These are phyloP conservation scores for Hydroisotoma schaefferi DNA, from an alignment of 2,888 invertebrate genomes.

Conservation along the genomic window DNA sequence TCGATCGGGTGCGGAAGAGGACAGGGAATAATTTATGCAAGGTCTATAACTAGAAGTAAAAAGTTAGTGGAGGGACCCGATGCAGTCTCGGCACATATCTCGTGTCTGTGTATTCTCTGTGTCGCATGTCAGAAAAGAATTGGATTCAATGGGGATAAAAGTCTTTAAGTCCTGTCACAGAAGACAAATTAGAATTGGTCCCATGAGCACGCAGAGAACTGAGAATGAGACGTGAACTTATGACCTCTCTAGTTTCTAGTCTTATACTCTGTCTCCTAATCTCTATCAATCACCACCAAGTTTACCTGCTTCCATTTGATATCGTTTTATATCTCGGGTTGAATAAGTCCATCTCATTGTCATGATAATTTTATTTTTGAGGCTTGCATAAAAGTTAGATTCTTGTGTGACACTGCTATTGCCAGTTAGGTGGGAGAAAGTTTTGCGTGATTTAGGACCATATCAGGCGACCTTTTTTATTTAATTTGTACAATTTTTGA, in stretches of 20 bases:
- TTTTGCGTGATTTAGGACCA: too few species aligned
- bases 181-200: slow-evolving; percentile 40
- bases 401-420: too few species aligned
- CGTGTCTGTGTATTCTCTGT: neutral
- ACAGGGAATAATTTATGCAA: slow-evolving; percentile 5
- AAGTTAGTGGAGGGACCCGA: too few species aligned
- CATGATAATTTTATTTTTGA: too few species aligned
- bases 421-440: too few species aligned
- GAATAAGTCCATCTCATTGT: too few species aligned
- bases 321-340: neutral
- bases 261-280: neutral
- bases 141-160: slow-evolving; percentile 6
- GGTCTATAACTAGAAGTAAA: too few species aligned
- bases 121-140: neutral
- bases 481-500: too few species aligned
- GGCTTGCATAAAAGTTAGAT: too few species aligned
- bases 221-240: slow-evolving; percentile 4
- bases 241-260: slow-evolving; percentile 7
- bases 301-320: neutral
- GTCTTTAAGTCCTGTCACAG: slow-evolving; percentile 20
- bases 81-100: too few species aligned
- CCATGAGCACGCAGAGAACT: slow-evolving; percentile 20
- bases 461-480: too few species aligned
- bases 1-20: neutral
- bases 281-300: slow-evolving; percentile 1